Base-by-base conservation (phyloP, 2,888 invertebrate species). In the Apeira syringaria region DNA sequence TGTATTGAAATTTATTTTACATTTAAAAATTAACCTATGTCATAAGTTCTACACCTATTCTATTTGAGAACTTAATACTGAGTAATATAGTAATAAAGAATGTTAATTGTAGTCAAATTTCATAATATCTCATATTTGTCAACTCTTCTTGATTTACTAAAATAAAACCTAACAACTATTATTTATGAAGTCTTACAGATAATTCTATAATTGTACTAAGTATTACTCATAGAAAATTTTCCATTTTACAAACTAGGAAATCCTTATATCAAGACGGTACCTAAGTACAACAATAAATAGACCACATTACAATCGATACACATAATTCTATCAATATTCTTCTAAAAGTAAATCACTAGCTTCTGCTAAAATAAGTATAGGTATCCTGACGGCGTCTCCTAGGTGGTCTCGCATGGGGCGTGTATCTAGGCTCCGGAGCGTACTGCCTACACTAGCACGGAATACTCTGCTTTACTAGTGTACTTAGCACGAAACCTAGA, bases 401-500 rank as follows among this genome's bases (percentile, higher is more conserved):
- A 88, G 80, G 76, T 76, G 84, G 86, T 85, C 83, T 84, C 81
- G 86, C 87, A 77, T 79, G 83, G 76, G 71, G 81, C 75, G 80
- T 76, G 86, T 83, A 86, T 76, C 86, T 87, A 89, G 86, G 85
- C 89, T 88, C 88, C 88, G 84, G 87, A 88, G 89, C 87, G 86
- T 82, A 86, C 87, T 86, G 88, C 89, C 89, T 89, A 89, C 89
- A 88, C 89, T 88, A 89, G 88, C 87, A 72, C 77, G 80, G 74
- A 78, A 71, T 76, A 85, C 76, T 77, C 87, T 84, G 88, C 88
- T 81, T 85, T 87, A 88, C 88, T 89, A 88, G 88, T 89, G 87
- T 86, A 87, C 86, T 87, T 89, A 89, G 87, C 89, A 88, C 89
- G 89, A 84, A 88, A 88, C 89, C 89, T 89, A 89, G 89, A 89